Percentiles rank a stretch among this genome's conserved stretches.
Evolutionary conservation across 2,888 invertebrate species (phyloP).

Genomic region (Nomada ferruginata): DNA sequence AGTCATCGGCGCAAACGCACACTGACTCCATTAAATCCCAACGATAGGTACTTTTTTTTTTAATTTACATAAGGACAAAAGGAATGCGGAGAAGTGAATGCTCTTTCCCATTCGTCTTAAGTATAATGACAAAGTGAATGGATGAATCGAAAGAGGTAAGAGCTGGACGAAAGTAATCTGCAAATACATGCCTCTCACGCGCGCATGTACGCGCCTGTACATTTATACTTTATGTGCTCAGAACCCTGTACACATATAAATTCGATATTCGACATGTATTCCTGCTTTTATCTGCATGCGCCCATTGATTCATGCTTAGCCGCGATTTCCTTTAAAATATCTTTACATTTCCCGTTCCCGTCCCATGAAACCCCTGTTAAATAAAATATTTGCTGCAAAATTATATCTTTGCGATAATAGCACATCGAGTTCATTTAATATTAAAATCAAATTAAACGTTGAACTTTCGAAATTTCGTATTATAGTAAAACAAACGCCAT

Average conservation of each 20-base stretch:
- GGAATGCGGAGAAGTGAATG: slow-evolving; percentile 35
- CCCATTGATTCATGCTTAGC: slow-evolving; percentile 26
- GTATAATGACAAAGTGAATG: slow-evolving; percentile 58
- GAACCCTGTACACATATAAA: slow-evolving; percentile 33
- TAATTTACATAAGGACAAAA: slow-evolving; percentile 35
- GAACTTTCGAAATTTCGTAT: background rate
- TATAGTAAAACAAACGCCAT: background rate
- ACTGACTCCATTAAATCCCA: background rate
- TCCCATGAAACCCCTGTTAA: background rate
- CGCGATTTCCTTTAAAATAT: slow-evolving; percentile 17
- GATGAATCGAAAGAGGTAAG: slow-evolving; percentile 49
- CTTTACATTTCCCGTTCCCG: background rate
- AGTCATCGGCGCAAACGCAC: background rate
- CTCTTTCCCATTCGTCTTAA: slow-evolving; percentile 44
- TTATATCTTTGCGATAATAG: no score
- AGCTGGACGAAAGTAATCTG: slow-evolving; percentile 49
- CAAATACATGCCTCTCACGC: slow-evolving; percentile 44
- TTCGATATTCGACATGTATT: slow-evolving; percentile 37
- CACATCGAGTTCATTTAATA: no score
- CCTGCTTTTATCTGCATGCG: slow-evolving; percentile 24
- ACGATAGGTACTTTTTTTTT: background rate
- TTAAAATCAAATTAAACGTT: no score
- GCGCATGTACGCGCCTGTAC: slow-evolving; percentile 2
- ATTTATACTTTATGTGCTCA: slow-evolving; percentile 26
- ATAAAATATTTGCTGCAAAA: background rate